A percentile compares a stretch with the other conserved stretches of the same genome.
These are phyloP conservation scores for Coracopsis vasa DNA, from an alignment of 2,113 vertebrate species.

Conservation along the genomic window DNA sequence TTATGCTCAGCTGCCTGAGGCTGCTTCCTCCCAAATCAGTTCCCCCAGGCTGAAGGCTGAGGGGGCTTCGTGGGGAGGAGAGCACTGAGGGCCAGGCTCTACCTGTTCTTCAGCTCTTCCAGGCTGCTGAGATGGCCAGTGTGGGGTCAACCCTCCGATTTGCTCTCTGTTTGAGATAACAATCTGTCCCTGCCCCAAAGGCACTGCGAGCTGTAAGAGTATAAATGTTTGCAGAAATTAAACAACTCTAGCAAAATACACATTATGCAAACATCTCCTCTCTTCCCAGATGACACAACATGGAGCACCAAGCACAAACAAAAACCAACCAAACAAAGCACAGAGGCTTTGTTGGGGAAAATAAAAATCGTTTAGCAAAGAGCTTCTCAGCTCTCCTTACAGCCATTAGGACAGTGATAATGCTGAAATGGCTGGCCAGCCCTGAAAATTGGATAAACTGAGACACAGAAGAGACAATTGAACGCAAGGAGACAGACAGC, in stretches of 20 bases:
- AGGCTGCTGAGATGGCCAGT: not conserved
- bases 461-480: slow-evolving; percentile 34
- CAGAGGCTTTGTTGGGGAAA: not conserved
- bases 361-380: not conserved
- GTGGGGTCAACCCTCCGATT: not conserved
- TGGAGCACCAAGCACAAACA: not conserved
- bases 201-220: not conserved
- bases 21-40: not conserved
- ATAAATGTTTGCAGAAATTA: slow-evolving; percentile 26
- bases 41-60: not conserved
- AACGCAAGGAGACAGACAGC: slow-evolving; percentile 33
- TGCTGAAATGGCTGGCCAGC: not conserved
- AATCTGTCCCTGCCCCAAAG: slow-evolving; percentile 24
- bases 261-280: slow-evolving; percentile 24
- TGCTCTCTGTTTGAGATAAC: not conserved
- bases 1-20: not conserved
- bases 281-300: slow-evolving; percentile 12
- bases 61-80: not conserved
- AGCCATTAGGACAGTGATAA: slow-evolving; percentile 17
- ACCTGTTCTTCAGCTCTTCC: not conserved
- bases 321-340: not conserved
- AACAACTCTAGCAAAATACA: slow-evolving; percentile 22
- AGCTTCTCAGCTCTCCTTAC: not conserved
- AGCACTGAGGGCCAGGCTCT: not conserved
- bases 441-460: slow-evolving; percentile 34